A percentile compares a stretch with the other conserved stretches of the same genome.
phyloP scores from a whole-genome alignment of 2,888 invertebrate species.

The Rhabditoides inermis region DNA sequence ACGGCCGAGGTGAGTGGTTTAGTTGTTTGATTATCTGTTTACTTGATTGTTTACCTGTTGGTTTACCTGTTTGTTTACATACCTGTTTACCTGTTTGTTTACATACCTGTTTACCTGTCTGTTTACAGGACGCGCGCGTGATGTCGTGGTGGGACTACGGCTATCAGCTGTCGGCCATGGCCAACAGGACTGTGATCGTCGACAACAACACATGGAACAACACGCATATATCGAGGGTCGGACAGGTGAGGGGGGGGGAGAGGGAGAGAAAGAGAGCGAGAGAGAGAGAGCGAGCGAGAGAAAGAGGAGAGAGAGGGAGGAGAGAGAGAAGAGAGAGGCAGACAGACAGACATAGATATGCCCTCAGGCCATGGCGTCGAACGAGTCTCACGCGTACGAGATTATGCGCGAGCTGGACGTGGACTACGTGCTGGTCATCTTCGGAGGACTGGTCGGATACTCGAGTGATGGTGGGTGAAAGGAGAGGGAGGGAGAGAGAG shows the following conservation, averaged over 20 bases:
- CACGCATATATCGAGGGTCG: slow-evolving; percentile 92
- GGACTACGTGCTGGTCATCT: slow-evolving; percentile 95
- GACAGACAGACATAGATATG: no score
- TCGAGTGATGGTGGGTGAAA: slow-evolving; percentile 93
- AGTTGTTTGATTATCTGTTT: no score
- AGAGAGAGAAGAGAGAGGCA: slow-evolving; percentile 33
- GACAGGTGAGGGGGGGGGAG: slow-evolving; percentile 62
- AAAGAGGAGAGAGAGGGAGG: not conserved
- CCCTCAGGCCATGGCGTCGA: slow-evolving; percentile 87
- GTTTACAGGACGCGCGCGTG: slow-evolving; percentile 73
- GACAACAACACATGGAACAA: slow-evolving; percentile 99
- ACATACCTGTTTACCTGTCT: no score
- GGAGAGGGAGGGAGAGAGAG: no score
- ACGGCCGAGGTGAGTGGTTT: slow-evolving; percentile 66
- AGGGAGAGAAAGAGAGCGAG: not conserved
- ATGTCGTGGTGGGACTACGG: slow-evolving; percentile 99
- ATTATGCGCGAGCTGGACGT: slow-evolving; percentile 95
- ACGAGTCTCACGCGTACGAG: slow-evolving; percentile 90
- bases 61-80: no score
- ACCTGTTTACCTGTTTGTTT: no score
- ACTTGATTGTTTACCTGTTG: no score
- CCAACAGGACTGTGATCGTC: slow-evolving; percentile 89
- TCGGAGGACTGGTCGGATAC: slow-evolving; percentile 95
- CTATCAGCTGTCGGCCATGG: slow-evolving; percentile 94
- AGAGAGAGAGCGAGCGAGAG: not conserved